phyloP scores from a whole-genome alignment of 2,888 invertebrate genomes.

The Nymphalis polychloros region DNA sequence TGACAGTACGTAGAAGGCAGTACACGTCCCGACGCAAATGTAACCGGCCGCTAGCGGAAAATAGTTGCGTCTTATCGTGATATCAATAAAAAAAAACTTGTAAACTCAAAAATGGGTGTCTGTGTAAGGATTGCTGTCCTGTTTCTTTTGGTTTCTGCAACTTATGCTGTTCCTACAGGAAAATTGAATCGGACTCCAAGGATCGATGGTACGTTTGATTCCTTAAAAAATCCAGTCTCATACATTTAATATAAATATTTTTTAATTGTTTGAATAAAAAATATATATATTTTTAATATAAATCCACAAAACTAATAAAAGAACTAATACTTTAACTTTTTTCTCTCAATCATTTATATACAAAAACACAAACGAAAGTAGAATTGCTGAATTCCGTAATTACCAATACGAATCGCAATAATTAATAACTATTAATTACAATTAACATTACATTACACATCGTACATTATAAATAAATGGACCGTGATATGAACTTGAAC shows the following conservation, averaged over 20 bases:
- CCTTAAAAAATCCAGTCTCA: neutral
- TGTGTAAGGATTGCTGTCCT: slow-evolving; percentile 71
- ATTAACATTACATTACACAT: slow-evolving; percentile 26
- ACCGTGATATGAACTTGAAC: slow-evolving; percentile 34
- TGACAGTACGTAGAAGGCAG: slow-evolving; percentile 57
- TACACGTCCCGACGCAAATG: slow-evolving; percentile 72
- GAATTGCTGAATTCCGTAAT: slow-evolving; percentile 2
- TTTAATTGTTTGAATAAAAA: too few species aligned
- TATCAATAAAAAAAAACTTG: slow-evolving; percentile 40
- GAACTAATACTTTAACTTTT: too few species aligned
- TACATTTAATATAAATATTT: too few species aligned
- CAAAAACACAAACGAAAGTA: neutral
- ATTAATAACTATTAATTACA: slow-evolving; percentile 20
- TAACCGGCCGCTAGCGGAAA: slow-evolving; percentile 74
- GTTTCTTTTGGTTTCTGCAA: slow-evolving; percentile 66
- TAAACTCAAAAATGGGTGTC: slow-evolving; percentile 69
- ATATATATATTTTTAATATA: too few species aligned
- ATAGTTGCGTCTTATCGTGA: slow-evolving; percentile 71
- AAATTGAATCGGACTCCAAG: slow-evolving; percentile 54
- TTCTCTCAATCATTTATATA: too few species aligned
- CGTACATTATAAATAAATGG: slow-evolving; percentile 27
- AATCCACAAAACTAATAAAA: neutral
- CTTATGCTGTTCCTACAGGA: slow-evolving; percentile 66
- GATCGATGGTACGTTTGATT: slow-evolving; percentile 57
- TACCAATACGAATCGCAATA: slow-evolving; percentile 3